Evolutionary conservation across 2,797 vertebrate genomes (phyloP).

Genomic region (Acanthurus tractus): DNA sequence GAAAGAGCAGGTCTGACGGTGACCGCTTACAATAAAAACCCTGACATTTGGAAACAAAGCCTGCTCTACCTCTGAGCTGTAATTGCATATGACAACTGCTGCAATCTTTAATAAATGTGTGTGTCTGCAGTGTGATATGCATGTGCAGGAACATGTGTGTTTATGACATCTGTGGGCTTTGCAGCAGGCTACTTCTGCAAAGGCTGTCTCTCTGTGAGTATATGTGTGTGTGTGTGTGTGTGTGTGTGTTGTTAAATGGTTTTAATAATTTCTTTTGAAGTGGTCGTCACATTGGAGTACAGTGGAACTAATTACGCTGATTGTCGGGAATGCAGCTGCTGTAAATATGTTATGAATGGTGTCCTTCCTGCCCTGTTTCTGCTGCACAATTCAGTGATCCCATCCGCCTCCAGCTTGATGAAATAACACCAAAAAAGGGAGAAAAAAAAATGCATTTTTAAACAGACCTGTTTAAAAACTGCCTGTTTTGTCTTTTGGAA

Average conservation of each 20-base stretch:
- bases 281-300: constrained; percentile 63
- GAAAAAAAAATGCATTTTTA: constrained; percentile 36
- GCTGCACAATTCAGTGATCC: constrained; percentile 43
- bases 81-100: constrained; percentile 70
- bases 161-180: constrained; percentile 37
- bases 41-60: constrained; percentile 83
- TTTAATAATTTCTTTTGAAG: constrained; percentile 77
- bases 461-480: constrained; percentile 34
- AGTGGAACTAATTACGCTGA: constrained; percentile 75
- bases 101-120: constrained; percentile 65
- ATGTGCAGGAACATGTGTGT: constrained; percentile 35
- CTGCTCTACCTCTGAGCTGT: constrained; percentile 68
- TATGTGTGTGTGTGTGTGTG: constrained; percentile 18
- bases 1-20: constrained; percentile 74
- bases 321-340: constrained; percentile 73
- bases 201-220: not conserved
- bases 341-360: constrained; percentile 67
- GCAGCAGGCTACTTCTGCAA: constrained; percentile 19
- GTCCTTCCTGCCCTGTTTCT: constrained; percentile 58
- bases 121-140: constrained; percentile 33
- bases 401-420: constrained; percentile 41
- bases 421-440: constrained; percentile 32
- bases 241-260: constrained; percentile 53
- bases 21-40: constrained; percentile 78
- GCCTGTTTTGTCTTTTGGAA: constrained; percentile 45